phyloP scores from a whole-genome alignment of 2,888 invertebrate genomes.

The Lepidochitona cinerea region DNA sequence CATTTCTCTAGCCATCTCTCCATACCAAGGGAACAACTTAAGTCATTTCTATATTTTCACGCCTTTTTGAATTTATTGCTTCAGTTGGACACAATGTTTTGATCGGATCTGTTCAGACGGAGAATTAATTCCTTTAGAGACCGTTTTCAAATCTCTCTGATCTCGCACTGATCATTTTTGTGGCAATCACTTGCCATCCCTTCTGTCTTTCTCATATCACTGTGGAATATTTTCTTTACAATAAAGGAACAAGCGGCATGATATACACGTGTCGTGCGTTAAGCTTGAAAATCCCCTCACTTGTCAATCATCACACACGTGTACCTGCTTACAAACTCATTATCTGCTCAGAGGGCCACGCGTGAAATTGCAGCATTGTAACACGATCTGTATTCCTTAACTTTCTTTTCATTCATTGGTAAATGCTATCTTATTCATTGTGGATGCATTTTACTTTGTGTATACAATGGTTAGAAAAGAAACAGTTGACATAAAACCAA shows the following conservation, averaged over 20 bases:
- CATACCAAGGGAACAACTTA: slow-evolving; percentile 1
- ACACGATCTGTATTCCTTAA: neutral
- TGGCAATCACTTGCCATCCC: neutral
- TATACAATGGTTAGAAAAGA: too few relatives aligned
- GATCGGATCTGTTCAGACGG: neutral
- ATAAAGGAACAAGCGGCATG: neutral
- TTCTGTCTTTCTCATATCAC: neutral
- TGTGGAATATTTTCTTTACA: neutral
- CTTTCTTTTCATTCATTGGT: too few relatives aligned
- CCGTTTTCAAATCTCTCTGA: neutral
- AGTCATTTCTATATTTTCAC: slow-evolving; percentile 7
- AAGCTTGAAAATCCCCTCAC: neutral
- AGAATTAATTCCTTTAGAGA: neutral
- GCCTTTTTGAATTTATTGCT: slow-evolving; percentile 3
- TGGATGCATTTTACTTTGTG: too few relatives aligned
- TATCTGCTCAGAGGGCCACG: neutral
- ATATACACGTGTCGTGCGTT: neutral
- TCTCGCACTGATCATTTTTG: neutral
- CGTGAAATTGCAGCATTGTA: neutral
- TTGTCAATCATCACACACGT: neutral
- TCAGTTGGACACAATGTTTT: neutral
- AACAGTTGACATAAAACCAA: too few relatives aligned
- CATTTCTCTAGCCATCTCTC: slow-evolving; percentile 6
- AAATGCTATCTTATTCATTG: too few relatives aligned
- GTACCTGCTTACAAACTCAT: slow-evolving; percentile 1